Base-by-base conservation (phyloP, 2,113 vertebrate species). In the Peromyscus polionotus region DNA sequence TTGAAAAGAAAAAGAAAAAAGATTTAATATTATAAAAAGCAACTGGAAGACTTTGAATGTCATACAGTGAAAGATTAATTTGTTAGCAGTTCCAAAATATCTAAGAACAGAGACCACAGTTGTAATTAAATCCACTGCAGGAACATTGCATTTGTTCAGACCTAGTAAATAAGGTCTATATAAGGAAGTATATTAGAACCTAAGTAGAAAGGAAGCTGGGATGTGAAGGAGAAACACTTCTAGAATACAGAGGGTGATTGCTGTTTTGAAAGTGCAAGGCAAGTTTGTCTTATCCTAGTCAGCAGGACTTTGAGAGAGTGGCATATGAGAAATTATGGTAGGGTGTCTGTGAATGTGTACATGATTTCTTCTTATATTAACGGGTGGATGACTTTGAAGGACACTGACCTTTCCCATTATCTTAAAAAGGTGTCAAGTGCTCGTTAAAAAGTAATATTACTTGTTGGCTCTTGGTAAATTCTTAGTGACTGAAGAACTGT, bases 371-470 rank as follows among this genome's bases (percentile, higher is more conserved):
- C 65, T n/a, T 76, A 7, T 45, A 9, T 73, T 93, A 57, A 95
- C 11, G 6, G n/a, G 84, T 26, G n/a, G 42, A 80, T 26, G 19
- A 39, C 81, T 54, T 80, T 76, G 45, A 96, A 54, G 24, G 42
- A 85, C 19, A 91, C 7, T 83, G 9, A 24, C 12, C 24, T 81
- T 93, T 67, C 92, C 28, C 73, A 67, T 77, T 95, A 13, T 90
- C 68, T 91, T 42, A 65, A 77, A 91, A 88, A 90, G 45, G 72
- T 85, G 92, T 22, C 70, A 88, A 84, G 88, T 85, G 16, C 4
- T 85, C 22, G 31, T 45, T 86, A 48, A 65, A 65, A 63, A 84
- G 63, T 14, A 42, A 12, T 67, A 67, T 67, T 48, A 2, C 80
- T 93, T 7, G 59, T 90, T 68, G n/a, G 45, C 20, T 61, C 39